These are phyloP conservation scores for Caenorhabditis afra DNA, from an alignment of 2,888 invertebrate species.

Conservation along the genomic window DNA sequence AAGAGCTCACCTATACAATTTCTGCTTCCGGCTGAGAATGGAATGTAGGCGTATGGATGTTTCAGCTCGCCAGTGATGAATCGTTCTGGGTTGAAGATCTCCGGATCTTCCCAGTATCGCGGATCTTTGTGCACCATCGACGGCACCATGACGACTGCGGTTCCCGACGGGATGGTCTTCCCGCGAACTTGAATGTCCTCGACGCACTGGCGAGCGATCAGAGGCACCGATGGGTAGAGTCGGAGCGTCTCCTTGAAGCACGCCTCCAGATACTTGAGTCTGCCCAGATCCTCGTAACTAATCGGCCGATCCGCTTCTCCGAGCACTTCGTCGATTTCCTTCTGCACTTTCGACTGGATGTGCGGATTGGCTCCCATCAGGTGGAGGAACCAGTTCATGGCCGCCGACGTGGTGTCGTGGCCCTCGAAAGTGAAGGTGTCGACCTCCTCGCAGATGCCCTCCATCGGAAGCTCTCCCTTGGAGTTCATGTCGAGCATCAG, in stretches of 20 bases:
- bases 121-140: slow-evolving; percentile 81
- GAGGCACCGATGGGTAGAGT: slow-evolving; percentile 79
- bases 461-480: slow-evolving; percentile 77
- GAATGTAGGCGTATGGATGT: slow-evolving; percentile 82
- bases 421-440: slow-evolving; percentile 82
- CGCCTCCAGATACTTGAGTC: slow-evolving; percentile 82
- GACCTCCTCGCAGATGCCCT: slow-evolving; percentile 79
- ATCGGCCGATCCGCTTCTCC: slow-evolving; percentile 79
- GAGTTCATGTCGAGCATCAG: slow-evolving; percentile 81
- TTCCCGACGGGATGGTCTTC: slow-evolving; percentile 79
- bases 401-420: slow-evolving; percentile 90
- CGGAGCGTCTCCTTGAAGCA: slow-evolving; percentile 78
- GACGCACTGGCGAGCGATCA: slow-evolving; percentile 76
- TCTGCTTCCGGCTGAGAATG: slow-evolving; percentile 82
- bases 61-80: slow-evolving; percentile 80
- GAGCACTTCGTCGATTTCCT: slow-evolving; percentile 81
- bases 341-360: slow-evolving; percentile 85
- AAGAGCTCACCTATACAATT: slow-evolving; percentile 82
- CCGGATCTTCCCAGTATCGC: slow-evolving; percentile 69
- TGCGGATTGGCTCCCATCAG: slow-evolving; percentile 89
- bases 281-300: slow-evolving; percentile 82
- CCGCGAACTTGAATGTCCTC: slow-evolving; percentile 78
- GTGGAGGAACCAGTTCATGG: slow-evolving; percentile 90
- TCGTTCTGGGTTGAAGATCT: slow-evolving; percentile 82
- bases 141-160: slow-evolving; percentile 79